phyloP scores from a whole-genome alignment of 2,888 invertebrate genomes.

The Dynastes grantii region DNA sequence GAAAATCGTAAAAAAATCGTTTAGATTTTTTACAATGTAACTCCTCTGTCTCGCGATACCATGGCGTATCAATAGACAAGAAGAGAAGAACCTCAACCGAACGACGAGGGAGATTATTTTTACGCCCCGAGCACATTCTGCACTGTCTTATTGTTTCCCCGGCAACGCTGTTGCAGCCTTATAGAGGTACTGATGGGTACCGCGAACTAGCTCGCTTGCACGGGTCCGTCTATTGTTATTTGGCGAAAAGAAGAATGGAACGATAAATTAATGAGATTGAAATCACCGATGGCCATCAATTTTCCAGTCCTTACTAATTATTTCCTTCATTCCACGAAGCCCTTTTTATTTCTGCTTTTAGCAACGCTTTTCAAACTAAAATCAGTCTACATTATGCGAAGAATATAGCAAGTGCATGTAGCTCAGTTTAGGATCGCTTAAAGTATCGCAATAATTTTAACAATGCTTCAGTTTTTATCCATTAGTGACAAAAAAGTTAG shows the following conservation, averaged over 20 bases:
- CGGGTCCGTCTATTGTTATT: slow-evolving; percentile 37
- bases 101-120: slow-evolving; percentile 46
- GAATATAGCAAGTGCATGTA: too few relatives aligned
- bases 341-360: background rate
- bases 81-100: background rate
- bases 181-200: slow-evolving; percentile 13
- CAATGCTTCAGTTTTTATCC: too few relatives aligned
- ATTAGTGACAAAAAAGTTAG: too few relatives aligned
- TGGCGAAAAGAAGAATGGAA: slow-evolving; percentile 56
- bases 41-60: background rate
- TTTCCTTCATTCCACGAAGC: slow-evolving; percentile 32
- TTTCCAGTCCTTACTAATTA: slow-evolving; percentile 37
- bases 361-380: background rate
- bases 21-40: too few relatives aligned
- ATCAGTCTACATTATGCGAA: too few relatives aligned
- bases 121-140: slow-evolving; percentile 55
- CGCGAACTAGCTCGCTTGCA: slow-evolving; percentile 48
- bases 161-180: slow-evolving; percentile 47
- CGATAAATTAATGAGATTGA: slow-evolving; percentile 57
- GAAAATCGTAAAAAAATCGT: too few relatives aligned
- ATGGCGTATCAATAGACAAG: background rate
- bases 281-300: slow-evolving; percentile 48
- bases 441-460: too few relatives aligned
- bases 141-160: slow-evolving; percentile 55
- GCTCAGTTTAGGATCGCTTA: too few relatives aligned